These are phyloP conservation scores for Schizopygopsis malacanthus DNA, from an alignment of 2,797 vertebrate species.

Conservation along the genomic window DNA sequence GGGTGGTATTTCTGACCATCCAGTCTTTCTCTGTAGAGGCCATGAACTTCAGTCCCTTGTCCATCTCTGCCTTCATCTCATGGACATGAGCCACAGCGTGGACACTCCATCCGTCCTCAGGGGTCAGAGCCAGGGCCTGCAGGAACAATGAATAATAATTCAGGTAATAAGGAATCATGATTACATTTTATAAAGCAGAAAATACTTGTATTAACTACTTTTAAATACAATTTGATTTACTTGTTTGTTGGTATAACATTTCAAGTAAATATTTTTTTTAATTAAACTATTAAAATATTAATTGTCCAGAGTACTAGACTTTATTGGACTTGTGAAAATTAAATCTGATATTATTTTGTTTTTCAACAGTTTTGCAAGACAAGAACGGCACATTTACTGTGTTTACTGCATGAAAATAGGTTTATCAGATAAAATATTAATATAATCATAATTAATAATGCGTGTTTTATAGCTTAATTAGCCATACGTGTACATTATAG, in stretches of 20 bases:
- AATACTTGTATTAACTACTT: neutral
- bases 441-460: neutral
- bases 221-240: neutral
- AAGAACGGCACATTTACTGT: neutral
- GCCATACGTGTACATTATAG: neutral
- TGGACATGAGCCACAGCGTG: constrained; percentile 90
- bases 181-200: neutral
- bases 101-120: constrained; percentile 86
- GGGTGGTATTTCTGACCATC: constrained; percentile 79
- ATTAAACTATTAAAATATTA: neutral
- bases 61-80: constrained; percentile 90
- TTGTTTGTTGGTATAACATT: neutral
- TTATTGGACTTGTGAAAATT: neutral
- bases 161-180: neutral
- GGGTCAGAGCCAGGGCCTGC: constrained; percentile 85
- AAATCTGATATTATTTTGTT: neutral
- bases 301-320: neutral
- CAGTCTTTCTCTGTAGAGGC: constrained; percentile 84
- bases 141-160: neutral
- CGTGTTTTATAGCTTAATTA: neutral
- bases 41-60: constrained; percentile 89
- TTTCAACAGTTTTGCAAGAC: neutral
- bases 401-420: neutral
- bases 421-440: constrained; percentile 9
- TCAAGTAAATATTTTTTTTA: neutral